These are phyloP conservation scores for Gorsachius magnificus DNA, from an alignment of 2,797 vertebrate genomes.

Conservation along the genomic window DNA sequence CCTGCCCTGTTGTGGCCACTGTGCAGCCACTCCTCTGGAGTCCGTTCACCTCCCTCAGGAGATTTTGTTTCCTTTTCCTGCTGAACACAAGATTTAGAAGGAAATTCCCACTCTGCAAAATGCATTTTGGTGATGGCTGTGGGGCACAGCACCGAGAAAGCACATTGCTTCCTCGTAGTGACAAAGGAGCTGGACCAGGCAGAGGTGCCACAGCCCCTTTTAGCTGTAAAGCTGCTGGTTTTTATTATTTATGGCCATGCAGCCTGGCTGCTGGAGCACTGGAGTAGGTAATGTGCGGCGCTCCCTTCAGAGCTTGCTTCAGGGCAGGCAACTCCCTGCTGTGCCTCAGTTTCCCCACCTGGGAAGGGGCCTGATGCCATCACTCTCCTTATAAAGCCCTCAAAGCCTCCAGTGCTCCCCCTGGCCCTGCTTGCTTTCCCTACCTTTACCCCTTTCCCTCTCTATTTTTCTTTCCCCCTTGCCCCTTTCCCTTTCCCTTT, in stretches of 20 bases:
- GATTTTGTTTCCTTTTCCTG: not conserved
- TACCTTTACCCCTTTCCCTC: fast-evolving
- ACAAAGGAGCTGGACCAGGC: not conserved
- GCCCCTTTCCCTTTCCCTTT: too few relatives aligned
- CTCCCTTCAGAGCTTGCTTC: not conserved
- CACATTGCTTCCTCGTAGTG: not conserved
- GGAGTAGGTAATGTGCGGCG: not conserved
- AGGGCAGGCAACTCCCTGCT: not conserved
- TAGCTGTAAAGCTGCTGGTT: not conserved
- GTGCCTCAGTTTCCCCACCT: not conserved
- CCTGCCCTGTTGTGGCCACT: not conserved
- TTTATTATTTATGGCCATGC: not conserved
- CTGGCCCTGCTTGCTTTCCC: not conserved
- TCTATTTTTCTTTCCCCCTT: fast-evolving
- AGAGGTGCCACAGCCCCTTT: not conserved
- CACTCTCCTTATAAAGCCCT: not conserved
- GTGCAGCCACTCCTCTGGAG: not conserved
- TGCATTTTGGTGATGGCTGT: not conserved
- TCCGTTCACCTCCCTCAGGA: not conserved
- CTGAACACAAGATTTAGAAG: not conserved
- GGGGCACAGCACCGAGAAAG: not conserved
- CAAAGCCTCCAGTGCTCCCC: not conserved
- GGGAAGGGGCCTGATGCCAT: not conserved
- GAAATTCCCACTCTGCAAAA: not conserved
- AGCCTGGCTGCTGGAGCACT: not conserved